These are phyloP conservation scores for Pituophis catenifer DNA, from an alignment of 2,113 vertebrate genomes.

Conservation along the genomic window DNA sequence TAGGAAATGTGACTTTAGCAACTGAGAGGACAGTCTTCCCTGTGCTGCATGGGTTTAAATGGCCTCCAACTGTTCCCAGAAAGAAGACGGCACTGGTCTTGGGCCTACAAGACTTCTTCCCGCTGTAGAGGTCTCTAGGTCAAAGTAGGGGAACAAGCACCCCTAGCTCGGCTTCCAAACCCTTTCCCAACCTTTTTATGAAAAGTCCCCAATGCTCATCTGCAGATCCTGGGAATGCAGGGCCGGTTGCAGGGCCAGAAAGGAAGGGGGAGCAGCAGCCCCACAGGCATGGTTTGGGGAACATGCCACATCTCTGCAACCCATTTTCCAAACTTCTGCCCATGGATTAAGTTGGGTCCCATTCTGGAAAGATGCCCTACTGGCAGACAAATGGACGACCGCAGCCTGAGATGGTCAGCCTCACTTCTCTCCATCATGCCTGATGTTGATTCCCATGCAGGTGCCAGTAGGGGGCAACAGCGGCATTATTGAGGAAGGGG, in stretches of 20 bases:
- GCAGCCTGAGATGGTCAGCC: background rate
- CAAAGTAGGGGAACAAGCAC: too few species aligned
- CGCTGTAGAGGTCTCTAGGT: background rate
- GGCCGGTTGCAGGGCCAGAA: too few species aligned
- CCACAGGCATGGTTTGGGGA: too few species aligned
- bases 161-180: too few species aligned
- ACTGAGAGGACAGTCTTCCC: background rate
- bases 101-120: too few species aligned
- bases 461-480: background rate
- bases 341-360: background rate
- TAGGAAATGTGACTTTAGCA: background rate
- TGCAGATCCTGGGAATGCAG: too few species aligned
- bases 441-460: background rate
- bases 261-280: too few species aligned
- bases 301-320: too few species aligned
- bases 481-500: background rate
- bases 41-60: background rate
- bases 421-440: background rate
- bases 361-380: background rate
- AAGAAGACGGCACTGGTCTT: too few species aligned
- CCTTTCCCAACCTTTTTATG: too few species aligned
- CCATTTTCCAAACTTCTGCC: background rate
- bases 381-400: background rate
- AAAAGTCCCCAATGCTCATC: too few species aligned
- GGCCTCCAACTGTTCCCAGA: background rate